Evolutionary conservation across 2,797 vertebrate species (phyloP).

Genomic region (Masticophis lateralis): DNA sequence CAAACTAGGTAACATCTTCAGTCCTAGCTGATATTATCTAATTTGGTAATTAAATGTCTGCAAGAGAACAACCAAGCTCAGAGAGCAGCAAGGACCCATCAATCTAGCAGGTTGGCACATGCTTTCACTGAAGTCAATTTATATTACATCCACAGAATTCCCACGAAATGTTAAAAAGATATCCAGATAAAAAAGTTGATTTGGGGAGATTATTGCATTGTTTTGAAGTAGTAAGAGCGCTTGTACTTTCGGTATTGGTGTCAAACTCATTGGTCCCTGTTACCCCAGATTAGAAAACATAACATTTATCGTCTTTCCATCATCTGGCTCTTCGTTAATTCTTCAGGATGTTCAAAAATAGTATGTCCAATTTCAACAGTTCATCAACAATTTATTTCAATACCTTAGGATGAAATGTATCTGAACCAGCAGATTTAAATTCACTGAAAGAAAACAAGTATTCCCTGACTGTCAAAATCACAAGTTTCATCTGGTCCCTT

Average conservation of each 20-base stretch:
- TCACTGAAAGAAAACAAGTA: neutral
- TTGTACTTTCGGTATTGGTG: neutral
- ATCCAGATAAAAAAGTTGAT: neutral
- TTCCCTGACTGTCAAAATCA: neutral
- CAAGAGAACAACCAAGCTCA: neutral
- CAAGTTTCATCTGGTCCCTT: neutral
- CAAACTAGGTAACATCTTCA: neutral
- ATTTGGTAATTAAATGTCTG: neutral
- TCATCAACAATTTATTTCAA: neutral
- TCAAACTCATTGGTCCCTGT: neutral
- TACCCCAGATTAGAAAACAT: neutral
- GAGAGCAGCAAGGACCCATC: neutral
- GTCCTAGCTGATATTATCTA: neutral
- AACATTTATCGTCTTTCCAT: neutral
- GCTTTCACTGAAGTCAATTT: neutral
- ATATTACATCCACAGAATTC: neutral
- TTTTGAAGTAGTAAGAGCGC: neutral
- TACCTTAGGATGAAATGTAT: neutral
- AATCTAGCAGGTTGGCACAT: neutral
- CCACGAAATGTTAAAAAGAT: neutral
- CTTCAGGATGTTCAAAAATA: neutral
- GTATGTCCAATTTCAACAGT: neutral
- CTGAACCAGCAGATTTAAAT: neutral
- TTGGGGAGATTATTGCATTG: neutral
- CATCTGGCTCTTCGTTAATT: neutral